phyloP scores from a whole-genome alignment of 2,113 vertebrate genomes.

The Hippocampus comes region DNA sequence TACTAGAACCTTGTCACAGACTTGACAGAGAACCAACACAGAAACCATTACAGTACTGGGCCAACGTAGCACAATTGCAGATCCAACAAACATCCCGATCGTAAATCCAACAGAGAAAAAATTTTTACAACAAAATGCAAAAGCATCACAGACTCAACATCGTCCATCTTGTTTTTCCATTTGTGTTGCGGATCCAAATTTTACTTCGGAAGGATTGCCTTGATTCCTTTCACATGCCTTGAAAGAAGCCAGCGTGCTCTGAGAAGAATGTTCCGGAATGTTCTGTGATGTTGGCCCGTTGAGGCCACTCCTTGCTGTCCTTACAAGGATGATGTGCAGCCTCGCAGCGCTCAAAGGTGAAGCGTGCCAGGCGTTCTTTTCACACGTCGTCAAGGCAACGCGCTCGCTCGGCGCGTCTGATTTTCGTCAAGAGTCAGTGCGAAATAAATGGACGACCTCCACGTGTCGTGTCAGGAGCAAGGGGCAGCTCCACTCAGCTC shows the following conservation, averaged over 20 bases:
- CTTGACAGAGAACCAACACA: too few species aligned
- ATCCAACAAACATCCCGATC: too few species aligned
- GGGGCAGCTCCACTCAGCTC: background rate
- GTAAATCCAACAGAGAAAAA: too few species aligned
- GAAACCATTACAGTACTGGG: too few species aligned
- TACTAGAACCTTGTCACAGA: too few species aligned
- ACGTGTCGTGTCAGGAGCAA: background rate
- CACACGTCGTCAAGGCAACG: background rate
- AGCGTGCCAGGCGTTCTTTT: background rate
- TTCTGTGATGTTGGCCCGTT: background rate
- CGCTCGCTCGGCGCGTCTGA: background rate
- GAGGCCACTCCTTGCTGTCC: background rate
- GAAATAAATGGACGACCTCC: background rate
- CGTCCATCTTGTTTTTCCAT: too few species aligned
- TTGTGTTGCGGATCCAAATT: background rate
- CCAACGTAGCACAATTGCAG: too few species aligned
- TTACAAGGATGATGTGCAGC: background rate
- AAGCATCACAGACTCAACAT: too few species aligned
- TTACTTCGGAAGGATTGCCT: background rate
- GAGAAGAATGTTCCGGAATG: background rate
- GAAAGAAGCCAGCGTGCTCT: background rate
- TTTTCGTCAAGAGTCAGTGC: background rate
- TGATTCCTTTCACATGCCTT: background rate
- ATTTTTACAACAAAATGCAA: too few species aligned
- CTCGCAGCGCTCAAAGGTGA: background rate